These are phyloP conservation scores for Pristionchus maxplancki DNA, from an alignment of 2,888 invertebrate species.

Conservation along the genomic window DNA sequence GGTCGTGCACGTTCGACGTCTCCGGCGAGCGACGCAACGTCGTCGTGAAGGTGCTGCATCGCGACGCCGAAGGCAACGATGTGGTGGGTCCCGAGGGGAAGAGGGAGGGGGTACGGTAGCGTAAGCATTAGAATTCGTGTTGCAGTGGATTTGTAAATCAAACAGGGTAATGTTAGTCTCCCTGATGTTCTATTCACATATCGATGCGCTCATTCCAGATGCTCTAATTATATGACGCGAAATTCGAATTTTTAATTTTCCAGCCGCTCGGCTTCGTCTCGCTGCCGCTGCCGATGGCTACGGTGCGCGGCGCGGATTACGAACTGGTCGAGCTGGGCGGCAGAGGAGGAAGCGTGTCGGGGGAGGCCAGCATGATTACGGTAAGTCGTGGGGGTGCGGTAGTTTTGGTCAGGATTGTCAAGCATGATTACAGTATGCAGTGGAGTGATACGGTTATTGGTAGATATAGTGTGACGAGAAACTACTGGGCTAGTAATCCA, in stretches of 20 bases:
- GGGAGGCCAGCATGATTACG: constrained; percentile 56
- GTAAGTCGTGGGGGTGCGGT: constrained; percentile 42
- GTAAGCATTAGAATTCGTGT: no score
- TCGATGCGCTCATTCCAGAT: no score
- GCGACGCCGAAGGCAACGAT: constrained; percentile 52
- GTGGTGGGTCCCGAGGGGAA: constrained; percentile 34
- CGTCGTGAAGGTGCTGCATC: constrained; percentile 61
- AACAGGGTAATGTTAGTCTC: no score
- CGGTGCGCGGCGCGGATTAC: constrained; percentile 49
- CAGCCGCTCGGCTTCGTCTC: constrained; percentile 59
- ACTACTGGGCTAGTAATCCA: no score
- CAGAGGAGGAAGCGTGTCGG: constrained; percentile 48
- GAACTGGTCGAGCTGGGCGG: constrained; percentile 59
- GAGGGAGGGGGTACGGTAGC: not conserved
- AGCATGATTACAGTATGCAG: not conserved
- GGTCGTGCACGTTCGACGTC: constrained; percentile 62
- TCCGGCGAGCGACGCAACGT: constrained; percentile 62
- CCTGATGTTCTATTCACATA: no score
- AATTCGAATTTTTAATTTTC: constrained; percentile 16
- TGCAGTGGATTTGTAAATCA: no score
- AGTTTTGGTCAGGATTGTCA: not conserved
- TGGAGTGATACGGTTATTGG: not conserved
- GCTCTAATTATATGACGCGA: not conserved
- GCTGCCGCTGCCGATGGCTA: constrained; percentile 55
- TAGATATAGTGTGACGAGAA: no score